A percentile compares a stretch with the other conserved stretches of the same genome.
Evolutionary conservation across 1,140 invertebrate genomes (phyloP).

Genomic region (Heterodera carotae): DNA sequence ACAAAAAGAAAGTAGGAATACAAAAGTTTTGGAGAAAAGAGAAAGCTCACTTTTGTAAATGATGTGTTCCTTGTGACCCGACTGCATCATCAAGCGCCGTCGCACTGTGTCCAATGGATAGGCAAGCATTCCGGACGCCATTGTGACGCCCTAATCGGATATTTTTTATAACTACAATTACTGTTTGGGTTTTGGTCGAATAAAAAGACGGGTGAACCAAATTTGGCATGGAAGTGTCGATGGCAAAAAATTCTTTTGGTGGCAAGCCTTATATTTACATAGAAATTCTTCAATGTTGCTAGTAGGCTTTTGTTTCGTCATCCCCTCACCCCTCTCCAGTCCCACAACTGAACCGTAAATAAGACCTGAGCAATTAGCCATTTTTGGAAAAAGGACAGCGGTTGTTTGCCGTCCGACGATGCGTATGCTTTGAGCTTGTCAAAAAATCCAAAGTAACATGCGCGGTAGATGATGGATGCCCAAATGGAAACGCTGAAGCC

Average conservation of each 20-base stretch:
- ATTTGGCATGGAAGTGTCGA: too few species aligned
- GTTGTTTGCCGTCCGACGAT: constrained; percentile 60
- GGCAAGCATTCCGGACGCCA: constrained; percentile 70
- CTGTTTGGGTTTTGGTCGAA: background rate
- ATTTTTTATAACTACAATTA: background rate
- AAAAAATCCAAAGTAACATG: constrained; percentile 67
- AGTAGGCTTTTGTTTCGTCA: too few species aligned
- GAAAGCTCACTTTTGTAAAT: constrained; percentile 68
- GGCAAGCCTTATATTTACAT: too few species aligned
- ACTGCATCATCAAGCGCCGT: constrained; percentile 70
- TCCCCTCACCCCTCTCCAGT: too few species aligned
- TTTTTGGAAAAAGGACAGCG: constrained; percentile 66
- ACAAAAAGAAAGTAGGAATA: background rate
- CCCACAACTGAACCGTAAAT: too few species aligned
- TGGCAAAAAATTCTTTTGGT: too few species aligned
- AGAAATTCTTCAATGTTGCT: too few species aligned
- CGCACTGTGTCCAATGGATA: constrained; percentile 72
- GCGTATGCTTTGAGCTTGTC: constrained; percentile 66
- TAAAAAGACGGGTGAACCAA: too few species aligned
- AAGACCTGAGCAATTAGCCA: constrained; percentile 66
- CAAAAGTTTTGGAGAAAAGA: background rate
- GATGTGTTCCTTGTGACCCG: constrained; percentile 69
- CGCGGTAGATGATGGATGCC: constrained; percentile 68
- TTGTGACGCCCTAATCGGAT: constrained; percentile 68
- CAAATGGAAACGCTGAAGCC: constrained; percentile 67